Evolutionary conservation across 1,140 invertebrate genomes (phyloP), one percentile per base, ranked within the genome.

Genomic region (Rhagoletis pomonella): DNA sequence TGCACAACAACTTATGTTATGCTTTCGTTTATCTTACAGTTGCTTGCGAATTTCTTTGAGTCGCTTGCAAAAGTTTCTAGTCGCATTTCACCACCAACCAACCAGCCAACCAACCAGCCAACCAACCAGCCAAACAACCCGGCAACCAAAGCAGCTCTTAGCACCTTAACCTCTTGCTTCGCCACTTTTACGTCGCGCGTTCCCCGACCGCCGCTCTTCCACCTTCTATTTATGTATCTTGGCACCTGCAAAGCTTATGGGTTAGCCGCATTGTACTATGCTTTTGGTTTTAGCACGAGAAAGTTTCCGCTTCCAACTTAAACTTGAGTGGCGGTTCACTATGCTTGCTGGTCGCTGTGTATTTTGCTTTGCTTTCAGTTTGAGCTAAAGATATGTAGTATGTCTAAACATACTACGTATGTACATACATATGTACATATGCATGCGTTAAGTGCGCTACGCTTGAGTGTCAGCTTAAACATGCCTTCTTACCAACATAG

Each of bases 241-340:
- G 42, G 73, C 73, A 55, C 67, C 67, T 44, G 47, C 19, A 55
- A 19, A 55, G 73, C 73, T 81, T 55, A 81, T 19, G 47, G 47
- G 73, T 81, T 81, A 81, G 73, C 47, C 42, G 47, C 14, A 81
- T 55, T 81, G 73, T 81, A 81, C 17, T 81, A 50, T 55, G 42
- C 73, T 81, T 81, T 81, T 50, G n/a, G 47, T 81, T 81, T 73
- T 81, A 58, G 55, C 73, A 81, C 73, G 47, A 29, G 1, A 81
- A 81, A 81, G 73, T 81, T 81, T 81, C 73, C 73, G 73, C 47
- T 81, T 81, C 17, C 73, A 81, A 81, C 73, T 81, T 29, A 81
- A 58, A 81, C 73, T 81, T 81, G 73, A 50, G 73, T 81, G 47
- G 17, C 73, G 73, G 47, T 81, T 81, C 47, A 81, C 73, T 47